Conservation (phyloP, 2,888 invertebrate genomes). For the Diplazon laetatorius region DNA sequence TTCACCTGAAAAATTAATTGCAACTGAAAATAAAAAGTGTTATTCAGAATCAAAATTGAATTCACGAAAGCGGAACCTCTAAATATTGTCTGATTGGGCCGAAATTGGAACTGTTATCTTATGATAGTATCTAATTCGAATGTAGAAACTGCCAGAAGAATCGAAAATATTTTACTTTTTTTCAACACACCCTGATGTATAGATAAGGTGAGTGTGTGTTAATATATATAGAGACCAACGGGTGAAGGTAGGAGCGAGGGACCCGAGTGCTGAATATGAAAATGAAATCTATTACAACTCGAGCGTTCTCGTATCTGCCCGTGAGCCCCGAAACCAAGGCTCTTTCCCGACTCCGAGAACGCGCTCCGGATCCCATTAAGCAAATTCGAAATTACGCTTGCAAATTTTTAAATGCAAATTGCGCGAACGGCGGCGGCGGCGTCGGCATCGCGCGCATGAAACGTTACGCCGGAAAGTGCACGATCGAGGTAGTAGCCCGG, state of each 20-base stretch:
- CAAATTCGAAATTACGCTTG: constrained; percentile 79
- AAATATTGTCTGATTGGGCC: too few species aligned
- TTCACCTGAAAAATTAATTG: too few species aligned
- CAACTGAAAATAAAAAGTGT: too few species aligned
- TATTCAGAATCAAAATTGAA: too few species aligned
- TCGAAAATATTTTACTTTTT: too few species aligned
- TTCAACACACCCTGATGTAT: too few species aligned
- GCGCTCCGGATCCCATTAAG: constrained; percentile 68
- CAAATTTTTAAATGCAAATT: constrained; percentile 80
- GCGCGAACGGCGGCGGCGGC: constrained; percentile 43
- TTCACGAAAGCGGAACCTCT: too few species aligned
- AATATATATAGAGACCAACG: constrained; percentile 23
- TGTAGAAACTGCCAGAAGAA: too few species aligned
- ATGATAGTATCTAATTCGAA: too few species aligned
- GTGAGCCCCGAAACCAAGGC: constrained; percentile 34
- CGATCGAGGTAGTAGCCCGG: constrained; percentile 24
- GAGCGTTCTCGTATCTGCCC: constrained; percentile 53
- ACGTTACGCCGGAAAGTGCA: constrained; percentile 33
- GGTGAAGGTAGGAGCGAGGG: constrained; percentile 14
- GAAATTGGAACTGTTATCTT: too few species aligned
- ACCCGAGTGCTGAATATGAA: constrained; percentile 70
- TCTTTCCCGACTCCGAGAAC: constrained; percentile 38
- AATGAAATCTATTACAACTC: constrained; percentile 75
- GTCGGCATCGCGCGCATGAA: constrained; percentile 2
- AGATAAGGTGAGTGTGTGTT: too few species aligned